These are phyloP conservation scores for Falco naumanni DNA, from an alignment of 2,797 vertebrate genomes.

Conservation along the genomic window DNA sequence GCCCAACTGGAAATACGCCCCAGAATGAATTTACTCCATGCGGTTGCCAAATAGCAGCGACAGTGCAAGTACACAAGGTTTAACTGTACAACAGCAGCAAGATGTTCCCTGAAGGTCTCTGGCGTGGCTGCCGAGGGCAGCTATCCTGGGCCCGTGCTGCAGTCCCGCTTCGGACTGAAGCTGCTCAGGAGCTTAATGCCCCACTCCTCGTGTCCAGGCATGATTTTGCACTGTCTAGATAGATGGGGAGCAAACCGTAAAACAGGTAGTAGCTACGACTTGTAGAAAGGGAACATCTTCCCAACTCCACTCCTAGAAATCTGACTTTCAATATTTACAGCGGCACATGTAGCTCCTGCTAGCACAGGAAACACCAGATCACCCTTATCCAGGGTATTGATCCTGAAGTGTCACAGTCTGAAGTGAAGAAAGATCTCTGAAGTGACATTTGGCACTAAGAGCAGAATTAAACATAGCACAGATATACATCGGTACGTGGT, in stretches of 20 bases:
- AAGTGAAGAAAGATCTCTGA: neutral
- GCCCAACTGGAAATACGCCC: neutral
- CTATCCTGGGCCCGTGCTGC: rapidly evolving
- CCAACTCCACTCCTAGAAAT: neutral
- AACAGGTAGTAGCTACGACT: neutral
- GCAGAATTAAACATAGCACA: neutral
- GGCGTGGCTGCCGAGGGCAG: neutral
- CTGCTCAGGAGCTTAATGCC: neutral
- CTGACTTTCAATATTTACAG: neutral
- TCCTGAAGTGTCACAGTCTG: neutral
- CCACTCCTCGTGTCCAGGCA: no score
- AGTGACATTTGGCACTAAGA: neutral
- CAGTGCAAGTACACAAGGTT: neutral
- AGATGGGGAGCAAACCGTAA: rapidly evolving
- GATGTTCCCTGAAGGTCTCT: neutral
- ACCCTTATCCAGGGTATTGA: neutral
- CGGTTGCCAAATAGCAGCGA: neutral
- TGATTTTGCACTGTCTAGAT: neutral
- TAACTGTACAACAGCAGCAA: neutral
- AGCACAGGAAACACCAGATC: neutral
- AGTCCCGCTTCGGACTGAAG: neutral
- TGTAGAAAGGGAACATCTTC: neutral
- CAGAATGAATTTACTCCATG: neutral
- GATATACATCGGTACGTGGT: neutral
- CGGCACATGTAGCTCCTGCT: neutral